phyloP scores from a whole-genome alignment of 2,113 vertebrate genomes.

The Pygoscelis adeliae region DNA sequence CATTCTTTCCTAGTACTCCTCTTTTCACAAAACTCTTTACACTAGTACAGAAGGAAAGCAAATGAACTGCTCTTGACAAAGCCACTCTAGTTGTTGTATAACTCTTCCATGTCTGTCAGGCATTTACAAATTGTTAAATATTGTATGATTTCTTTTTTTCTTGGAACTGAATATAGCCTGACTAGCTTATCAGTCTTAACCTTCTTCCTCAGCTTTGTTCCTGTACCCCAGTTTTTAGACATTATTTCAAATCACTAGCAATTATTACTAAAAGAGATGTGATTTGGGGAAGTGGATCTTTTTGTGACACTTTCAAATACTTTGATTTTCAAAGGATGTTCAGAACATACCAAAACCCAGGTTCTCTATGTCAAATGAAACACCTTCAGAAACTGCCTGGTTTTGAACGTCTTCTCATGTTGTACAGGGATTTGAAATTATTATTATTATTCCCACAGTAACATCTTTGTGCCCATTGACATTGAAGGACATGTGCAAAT shows the following conservation, averaged over 20 bases:
- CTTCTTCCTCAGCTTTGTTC: background rate
- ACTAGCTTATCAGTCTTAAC: background rate
- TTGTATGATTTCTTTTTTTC: background rate
- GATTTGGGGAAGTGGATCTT: background rate
- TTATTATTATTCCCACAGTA: background rate
- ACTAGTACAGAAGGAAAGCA: background rate
- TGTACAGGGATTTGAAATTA: background rate
- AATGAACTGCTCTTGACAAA: background rate
- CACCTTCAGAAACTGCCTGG: background rate
- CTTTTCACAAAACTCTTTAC: background rate
- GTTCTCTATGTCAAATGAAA: background rate
- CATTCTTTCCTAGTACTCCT: background rate
- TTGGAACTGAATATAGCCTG: background rate
- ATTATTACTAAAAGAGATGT: background rate
- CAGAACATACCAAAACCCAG: background rate
- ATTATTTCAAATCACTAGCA: background rate
- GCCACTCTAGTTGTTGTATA: background rate
- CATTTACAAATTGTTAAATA: background rate
- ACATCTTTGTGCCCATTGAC: background rate
- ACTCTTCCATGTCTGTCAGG: background rate
- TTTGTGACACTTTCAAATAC: background rate
- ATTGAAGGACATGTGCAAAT: background rate
- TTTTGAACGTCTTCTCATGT: background rate
- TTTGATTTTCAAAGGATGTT: slow-evolving; percentile 5
- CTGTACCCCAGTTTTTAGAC: background rate